Conservation (phyloP, 2,888 invertebrate genomes). For the Seladonia tumulorum region DNA sequence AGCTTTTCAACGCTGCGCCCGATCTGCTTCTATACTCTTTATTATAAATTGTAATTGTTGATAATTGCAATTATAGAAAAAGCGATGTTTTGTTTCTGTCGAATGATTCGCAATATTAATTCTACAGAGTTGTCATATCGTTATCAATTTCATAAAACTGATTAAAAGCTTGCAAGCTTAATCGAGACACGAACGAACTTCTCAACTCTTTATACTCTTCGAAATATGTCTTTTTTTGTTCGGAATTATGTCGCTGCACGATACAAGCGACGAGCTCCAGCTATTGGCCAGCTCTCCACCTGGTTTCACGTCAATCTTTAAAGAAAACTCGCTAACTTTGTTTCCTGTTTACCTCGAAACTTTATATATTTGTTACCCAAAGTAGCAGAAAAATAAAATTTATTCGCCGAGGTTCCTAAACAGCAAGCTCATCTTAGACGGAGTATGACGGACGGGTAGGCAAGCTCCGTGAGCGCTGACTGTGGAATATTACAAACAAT, state of each 20-base stretch:
- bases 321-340: constrained; percentile 7
- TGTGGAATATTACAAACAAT: not conserved
- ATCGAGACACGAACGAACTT: not conserved
- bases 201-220: not conserved
- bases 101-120: not conserved
- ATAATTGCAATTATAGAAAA: not conserved
- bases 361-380: constrained; percentile 6
- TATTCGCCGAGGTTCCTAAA: constrained; percentile 1
- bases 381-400: constrained; percentile 8
- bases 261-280: not conserved
- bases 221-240: not conserved
- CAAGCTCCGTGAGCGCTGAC: not conserved
- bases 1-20: not conserved
- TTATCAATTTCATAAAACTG: not conserved
- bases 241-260: not conserved
- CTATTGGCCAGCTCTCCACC: constrained; percentile 4
- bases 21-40: not conserved
- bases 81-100: not conserved
- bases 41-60: not conserved
- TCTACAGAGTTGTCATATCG: not conserved
- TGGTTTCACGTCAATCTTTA: constrained; percentile 14
- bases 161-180: not conserved
- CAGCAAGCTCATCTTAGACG: not conserved
- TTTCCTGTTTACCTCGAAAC: constrained; percentile 18
- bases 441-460: not conserved